Evolutionary conservation across 2,113 vertebrate species (phyloP), one percentile per base, ranked within the genome.

Genomic region (Rafetus swinhoei): DNA sequence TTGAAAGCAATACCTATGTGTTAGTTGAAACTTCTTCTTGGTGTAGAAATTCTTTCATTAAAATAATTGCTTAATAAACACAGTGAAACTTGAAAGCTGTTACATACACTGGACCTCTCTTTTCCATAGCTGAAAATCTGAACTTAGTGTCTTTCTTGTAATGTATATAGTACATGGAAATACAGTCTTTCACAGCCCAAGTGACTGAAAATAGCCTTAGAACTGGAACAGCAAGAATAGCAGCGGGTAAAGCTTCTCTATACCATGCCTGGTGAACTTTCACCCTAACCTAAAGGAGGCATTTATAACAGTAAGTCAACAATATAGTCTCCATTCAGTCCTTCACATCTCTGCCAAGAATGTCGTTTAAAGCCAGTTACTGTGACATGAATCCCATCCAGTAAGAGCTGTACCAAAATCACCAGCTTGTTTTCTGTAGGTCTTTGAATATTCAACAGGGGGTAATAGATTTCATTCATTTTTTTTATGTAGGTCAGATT

Each of bases 321-420:
- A 84, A 55, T 14, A 39, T 24, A 45, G 25, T 10, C 6, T 11
- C 27, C 74, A 2, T 29, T 12, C 13, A 81, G 45, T 12, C 79
- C 53, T 74, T 86, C 50, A 24, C 39, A 15, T 16, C 27, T 86
- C 86, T 74, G 27, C 54, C 83, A 90, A 94, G 15, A 52, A 50
- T 65, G 57, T 5, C 0, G 0, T 35, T 84, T 88, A 90, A 76
- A 25, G 25, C 19, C 15, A 32, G 5, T 76, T 90, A 59, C 2
- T 29, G 0, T 62, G 57, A 81, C 24, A 54, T 0, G 0, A 2
- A 76, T 29, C 18, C 60, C 57, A 84, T 3, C 9, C 18, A 21
- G 7, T 59, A 84, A 82, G 45, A 88, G 35, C 72, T 76, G 10
- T 12, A 82, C 27, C 55, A 56, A 59, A 81, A 88, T 21, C 82